These are phyloP conservation scores for Artibeus lituratus DNA, from an alignment of 2,797 vertebrate species.

Conservation along the genomic window DNA sequence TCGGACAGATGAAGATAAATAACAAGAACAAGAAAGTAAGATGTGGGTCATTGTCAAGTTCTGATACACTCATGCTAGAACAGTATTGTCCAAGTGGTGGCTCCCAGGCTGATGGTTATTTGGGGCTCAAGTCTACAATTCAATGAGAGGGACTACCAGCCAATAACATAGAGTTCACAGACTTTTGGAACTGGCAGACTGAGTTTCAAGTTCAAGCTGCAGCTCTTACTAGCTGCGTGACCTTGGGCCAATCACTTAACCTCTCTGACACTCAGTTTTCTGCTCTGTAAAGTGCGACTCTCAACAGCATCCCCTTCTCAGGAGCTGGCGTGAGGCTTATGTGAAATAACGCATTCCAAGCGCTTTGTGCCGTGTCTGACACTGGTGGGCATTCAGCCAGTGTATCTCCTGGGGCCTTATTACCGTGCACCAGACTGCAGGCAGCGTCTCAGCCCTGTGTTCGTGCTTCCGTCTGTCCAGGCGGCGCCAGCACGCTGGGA, in stretches of 20 bases:
- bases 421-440: neutral
- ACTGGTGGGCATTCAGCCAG: neutral
- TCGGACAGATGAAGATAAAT: neutral
- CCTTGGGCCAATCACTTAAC: neutral
- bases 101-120: neutral
- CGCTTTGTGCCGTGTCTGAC: too few relatives aligned
- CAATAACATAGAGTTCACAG: neutral
- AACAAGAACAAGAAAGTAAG: neutral
- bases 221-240: neutral
- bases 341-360: neutral
- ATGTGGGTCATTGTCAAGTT: too few relatives aligned
- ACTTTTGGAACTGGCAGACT: neutral
- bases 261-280: neutral
- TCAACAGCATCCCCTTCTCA: neutral
- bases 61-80: neutral
- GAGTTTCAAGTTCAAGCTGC: neutral
- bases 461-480: too few relatives aligned
- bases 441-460: neutral
- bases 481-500: rapidly evolving
- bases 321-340: neutral
- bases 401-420: neutral
- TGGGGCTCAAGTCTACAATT: neutral
- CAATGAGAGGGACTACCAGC: neutral
- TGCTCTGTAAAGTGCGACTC: neutral
- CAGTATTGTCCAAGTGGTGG: neutral